Evolutionary conservation across 2,888 invertebrate genomes (phyloP), one percentile per base, ranked within the genome.

Genomic region (Drosophila borborema): DNA sequence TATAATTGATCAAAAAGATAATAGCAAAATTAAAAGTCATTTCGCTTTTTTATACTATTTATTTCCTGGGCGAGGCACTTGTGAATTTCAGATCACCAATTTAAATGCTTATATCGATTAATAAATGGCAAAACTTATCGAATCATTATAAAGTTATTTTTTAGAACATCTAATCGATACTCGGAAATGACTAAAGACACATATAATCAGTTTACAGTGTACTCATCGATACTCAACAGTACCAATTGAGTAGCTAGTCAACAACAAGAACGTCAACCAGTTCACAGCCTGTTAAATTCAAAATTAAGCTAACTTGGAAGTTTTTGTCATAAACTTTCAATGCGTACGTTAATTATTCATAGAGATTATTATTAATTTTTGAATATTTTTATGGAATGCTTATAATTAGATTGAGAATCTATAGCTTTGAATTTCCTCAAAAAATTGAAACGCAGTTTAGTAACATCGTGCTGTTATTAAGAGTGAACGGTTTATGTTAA

Each of bases 401-500:
- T 4, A 8, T 18, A 41, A 2, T 0, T 28, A 6, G 28, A 28
- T 28, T 28, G 28, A 28, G 4, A 41, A n/a, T 12, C 0, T 18
- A 28, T 14, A 18, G n/a, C 12, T 14, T 51, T 0, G 18, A 51
- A 34, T 49, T 49, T 10, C 34, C 14, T 36, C 8, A 51, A 51
- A 51, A 51, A 51, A 36, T 36, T 51, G 4, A 20, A 45, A 20
- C 34, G 20, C 20, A 45, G 20, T 45, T 45, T 10, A 0, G 1
- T 38, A 46, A 46, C 31, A 40, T 23, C 5, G n/a, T 10, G 2
- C 40, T 66, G 68, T 58, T 53, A 58, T 12, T 58, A 58, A 53
- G 66, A 58, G 31, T 40, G 10, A 1, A n/a, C 20, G 10, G 40
- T 49, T 36, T 23, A 28, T 68, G 56, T 68, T 45, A 66, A 65